Conservation (phyloP, 1,140 invertebrate species). For the Ridgeia piscesae region DNA sequence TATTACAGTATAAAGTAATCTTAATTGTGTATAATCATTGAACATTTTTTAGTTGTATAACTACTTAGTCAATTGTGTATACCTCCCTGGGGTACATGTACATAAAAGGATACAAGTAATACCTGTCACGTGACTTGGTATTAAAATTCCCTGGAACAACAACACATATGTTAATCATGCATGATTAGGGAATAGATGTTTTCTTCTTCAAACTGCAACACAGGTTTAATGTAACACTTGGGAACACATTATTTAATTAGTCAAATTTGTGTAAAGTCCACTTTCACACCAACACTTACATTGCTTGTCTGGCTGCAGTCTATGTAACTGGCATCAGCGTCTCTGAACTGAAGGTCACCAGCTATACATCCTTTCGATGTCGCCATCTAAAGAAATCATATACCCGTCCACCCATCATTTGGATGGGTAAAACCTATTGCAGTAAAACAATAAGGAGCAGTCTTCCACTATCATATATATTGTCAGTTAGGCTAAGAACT, state of each 20-base stretch:
- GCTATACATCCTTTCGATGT: conserved; percentile 79
- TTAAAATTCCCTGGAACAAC: conserved; percentile 63
- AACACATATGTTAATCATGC: conserved; percentile 10
- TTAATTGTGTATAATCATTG: no score
- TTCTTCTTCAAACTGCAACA: background rate
- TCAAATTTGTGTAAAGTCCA: background rate
- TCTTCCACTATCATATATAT: background rate
- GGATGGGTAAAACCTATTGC: no score
- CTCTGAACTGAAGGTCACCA: conserved; percentile 71
- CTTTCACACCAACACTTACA: conserved; percentile 29
- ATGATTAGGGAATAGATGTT: background rate
- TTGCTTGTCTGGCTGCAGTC: conserved; percentile 64
- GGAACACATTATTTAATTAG: background rate
- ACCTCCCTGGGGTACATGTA: no score
- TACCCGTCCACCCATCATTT: no score
- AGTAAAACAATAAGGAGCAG: background rate
- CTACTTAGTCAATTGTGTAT: background rate
- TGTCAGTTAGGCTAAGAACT: no score
- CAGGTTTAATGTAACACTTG: background rate
- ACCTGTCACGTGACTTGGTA: conserved; percentile 71
- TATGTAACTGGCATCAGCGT: conserved; percentile 63
- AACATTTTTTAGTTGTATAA: no score
- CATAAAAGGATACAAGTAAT: conserved; percentile 63
- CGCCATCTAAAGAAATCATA: conserved; percentile 60
- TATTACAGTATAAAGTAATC: no score